Evolutionary conservation across 1,140 invertebrate genomes (phyloP).

Genomic region (Kradibia gibbosae): DNA sequence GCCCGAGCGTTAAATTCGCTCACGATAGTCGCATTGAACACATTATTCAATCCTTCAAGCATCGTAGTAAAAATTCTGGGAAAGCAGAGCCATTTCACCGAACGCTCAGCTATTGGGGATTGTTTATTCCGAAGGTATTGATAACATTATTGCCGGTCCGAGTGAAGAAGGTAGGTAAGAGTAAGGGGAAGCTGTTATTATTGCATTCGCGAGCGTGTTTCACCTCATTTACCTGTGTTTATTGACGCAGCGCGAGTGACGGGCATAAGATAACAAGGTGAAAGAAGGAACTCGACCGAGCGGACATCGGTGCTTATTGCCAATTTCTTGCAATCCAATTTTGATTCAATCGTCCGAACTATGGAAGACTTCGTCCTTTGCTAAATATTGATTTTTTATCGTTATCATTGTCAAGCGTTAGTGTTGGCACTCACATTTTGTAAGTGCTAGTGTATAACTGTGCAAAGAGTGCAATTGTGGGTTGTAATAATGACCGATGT

Average conservation of each 20-base stretch:
- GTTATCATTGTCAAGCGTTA: no score
- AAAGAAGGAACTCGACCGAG: no score
- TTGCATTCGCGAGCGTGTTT: constrained; percentile 33
- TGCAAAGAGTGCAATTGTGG: no score
- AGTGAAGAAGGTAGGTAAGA: neutral
- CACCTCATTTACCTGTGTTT: constrained; percentile 36
- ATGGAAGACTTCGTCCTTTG: no score
- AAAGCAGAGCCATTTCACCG: neutral
- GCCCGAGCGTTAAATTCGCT: neutral
- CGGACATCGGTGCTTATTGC: neutral
- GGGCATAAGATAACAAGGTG: neutral
- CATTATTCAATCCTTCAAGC: neutral
- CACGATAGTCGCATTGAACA: neutral
- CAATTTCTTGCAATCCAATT: neutral
- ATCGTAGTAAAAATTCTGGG: constrained; percentile 14
- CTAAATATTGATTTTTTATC: no score
- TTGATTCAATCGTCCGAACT: neutral
- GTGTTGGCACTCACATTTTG: no score
- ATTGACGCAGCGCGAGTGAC: neutral
- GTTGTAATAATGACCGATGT: no score
- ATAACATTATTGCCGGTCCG: no score
- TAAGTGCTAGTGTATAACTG: no score
- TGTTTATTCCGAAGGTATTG: neutral
- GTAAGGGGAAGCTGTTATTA: constrained; percentile 1
- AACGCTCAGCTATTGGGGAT: neutral